A percentile compares a stretch with the other conserved stretches of the same genome.
Evolutionary conservation across 2,888 invertebrate genomes (phyloP).

Genomic region (Quadroppia sp.): DNA sequence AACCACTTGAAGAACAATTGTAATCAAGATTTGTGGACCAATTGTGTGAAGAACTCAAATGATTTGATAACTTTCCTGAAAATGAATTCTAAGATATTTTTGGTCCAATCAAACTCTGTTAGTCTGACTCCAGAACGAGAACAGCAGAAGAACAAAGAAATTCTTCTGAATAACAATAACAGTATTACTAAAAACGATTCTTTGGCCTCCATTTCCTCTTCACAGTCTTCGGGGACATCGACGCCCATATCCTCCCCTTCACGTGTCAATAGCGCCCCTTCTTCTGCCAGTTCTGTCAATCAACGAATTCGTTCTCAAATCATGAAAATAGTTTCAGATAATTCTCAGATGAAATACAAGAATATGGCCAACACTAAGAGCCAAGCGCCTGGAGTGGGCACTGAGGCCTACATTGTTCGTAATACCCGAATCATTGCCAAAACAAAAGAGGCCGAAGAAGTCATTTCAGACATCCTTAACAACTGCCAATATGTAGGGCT

Average conservation of each 20-base stretch:
- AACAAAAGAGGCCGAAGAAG: background rate
- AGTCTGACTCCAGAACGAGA: conserved; percentile 60
- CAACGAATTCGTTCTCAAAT: conserved; percentile 44
- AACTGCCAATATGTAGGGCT: conserved; percentile 23
- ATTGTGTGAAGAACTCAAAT: conserved; percentile 82
- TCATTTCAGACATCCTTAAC: conserved; percentile 17
- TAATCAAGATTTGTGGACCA: conserved; percentile 72
- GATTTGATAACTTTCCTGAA: conserved; percentile 85
- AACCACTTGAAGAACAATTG: conserved; percentile 68
- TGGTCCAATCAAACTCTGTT: conserved; percentile 86
- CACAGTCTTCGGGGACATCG: conserved; percentile 45
- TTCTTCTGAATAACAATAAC: conserved; percentile 18
- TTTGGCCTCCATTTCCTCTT: conserved; percentile 42
- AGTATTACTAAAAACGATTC: conserved; percentile 1
- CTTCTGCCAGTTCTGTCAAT: conserved; percentile 34
- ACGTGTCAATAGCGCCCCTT: conserved; percentile 32
- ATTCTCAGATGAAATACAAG: conserved; percentile 37
- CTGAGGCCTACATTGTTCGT: background rate
- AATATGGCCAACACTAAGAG: conserved; percentile 12
- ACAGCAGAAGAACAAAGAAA: conserved; percentile 31
- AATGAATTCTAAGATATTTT: conserved; percentile 89
- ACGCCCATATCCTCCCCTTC: conserved; percentile 38
- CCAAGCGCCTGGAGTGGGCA: background rate
- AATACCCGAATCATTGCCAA: conserved; percentile 29
- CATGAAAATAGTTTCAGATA: conserved; percentile 44